Evolutionary conservation across 2,888 invertebrate species (phyloP), one percentile per base, ranked within the genome.

Genomic region (Nomada hirtipes): DNA sequence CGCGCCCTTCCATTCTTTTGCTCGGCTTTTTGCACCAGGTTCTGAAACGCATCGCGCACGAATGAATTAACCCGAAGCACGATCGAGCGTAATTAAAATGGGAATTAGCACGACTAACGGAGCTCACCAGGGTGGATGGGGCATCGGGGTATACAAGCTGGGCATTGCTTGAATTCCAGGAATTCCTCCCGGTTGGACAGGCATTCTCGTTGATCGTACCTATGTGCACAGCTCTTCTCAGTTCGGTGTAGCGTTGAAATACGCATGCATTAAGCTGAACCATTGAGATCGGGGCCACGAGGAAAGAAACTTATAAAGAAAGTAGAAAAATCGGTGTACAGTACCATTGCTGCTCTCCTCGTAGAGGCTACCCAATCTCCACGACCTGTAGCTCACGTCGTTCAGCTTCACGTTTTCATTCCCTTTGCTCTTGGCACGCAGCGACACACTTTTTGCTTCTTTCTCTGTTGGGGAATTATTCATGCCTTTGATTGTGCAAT

Each of bases 311-410:
- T 18, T 23, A 4, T 7, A 4, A 36, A 20, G 13, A 29, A 55
- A 11, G 23, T 7, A 42, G 44, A 53, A 20, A 20, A 1, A 36
- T 59, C 13, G 61, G 15, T 4, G 36, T 11, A 52, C 26, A 11
- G 42, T 87, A 90, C 90, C 91, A 71, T 90, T 90, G 42, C 86
- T 90, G 60, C 91, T 90, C 78, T 91, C 90, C 70, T 93, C 92
- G 77, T 93, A 93, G n/a, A 93, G 88, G 80, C 93, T 93, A 13
- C 92, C 93, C 52, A 93, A 79, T 83, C 93, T 89, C 93, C 93
- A 93, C 29, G 93, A 93, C 82, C 93, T 90, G 82, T 93, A 93
- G 84, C 93, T 93, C 52, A 93, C 90, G 63, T 93, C 93, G 63
- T 89, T 91, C 68, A 92, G 86, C 81, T 92, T 93, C 11, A 90